A percentile compares a stretch with the other conserved stretches of the same genome.
Evolutionary conservation across 2,888 invertebrate species (phyloP).

Genomic region (Yponomeuta malinellus): DNA sequence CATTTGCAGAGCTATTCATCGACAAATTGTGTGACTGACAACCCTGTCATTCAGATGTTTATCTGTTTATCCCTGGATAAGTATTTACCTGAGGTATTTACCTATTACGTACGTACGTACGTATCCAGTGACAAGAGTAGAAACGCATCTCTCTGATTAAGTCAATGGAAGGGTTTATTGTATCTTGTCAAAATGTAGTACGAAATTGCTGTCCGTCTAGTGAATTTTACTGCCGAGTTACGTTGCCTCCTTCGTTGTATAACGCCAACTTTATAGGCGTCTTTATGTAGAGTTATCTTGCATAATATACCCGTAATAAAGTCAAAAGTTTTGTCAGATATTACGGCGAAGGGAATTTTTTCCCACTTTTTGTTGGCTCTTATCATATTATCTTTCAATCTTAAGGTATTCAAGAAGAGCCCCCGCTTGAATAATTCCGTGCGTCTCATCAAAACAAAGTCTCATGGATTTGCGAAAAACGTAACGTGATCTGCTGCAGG

Average conservation of each 20-base stretch:
- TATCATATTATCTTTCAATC: not conserved
- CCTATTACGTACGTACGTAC: too few relatives aligned
- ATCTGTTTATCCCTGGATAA: too few relatives aligned
- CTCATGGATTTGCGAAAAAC: too few relatives aligned
- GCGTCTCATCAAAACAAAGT: not conserved
- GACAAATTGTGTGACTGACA: too few relatives aligned
- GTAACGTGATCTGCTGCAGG: too few relatives aligned
- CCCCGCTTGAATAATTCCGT: not conserved
- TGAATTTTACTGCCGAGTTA: not conserved
- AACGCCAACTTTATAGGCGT: not conserved
- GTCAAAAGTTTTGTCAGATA: not conserved
- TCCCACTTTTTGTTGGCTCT: not conserved
- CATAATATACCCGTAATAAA: not conserved
- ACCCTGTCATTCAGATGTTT: too few relatives aligned
- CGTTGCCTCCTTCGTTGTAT: not conserved
- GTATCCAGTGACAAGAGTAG: not conserved
- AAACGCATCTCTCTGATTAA: not conserved
- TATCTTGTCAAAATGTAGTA: not conserved
- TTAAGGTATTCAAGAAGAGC: not conserved
- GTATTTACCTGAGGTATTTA: too few relatives aligned
- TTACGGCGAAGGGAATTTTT: not conserved
- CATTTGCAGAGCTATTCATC: too few relatives aligned
- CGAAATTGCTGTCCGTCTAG: conserved; percentile 1
- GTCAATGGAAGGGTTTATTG: not conserved
- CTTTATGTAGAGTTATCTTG: not conserved